Conservation (phyloP, 2,888 invertebrate species). For the Holacanthella duospinosa region DNA sequence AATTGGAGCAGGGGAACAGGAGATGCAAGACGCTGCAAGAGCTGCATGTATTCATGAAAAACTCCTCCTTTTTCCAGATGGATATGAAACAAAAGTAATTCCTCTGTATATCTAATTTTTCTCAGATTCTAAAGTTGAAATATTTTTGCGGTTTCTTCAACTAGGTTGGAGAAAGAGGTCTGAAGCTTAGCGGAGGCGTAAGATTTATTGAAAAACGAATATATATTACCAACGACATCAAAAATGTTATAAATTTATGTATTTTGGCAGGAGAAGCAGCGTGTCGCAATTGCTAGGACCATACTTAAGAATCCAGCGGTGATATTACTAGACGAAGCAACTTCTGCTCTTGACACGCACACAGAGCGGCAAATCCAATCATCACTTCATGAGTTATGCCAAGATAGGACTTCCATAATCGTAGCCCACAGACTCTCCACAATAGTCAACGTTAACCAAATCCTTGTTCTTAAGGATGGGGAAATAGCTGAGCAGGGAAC, state of each 20-base stretch:
- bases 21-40: constrained; percentile 77
- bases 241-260: background rate
- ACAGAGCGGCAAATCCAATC: constrained; percentile 84
- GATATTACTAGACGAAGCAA: constrained; percentile 88
- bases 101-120: too few relatives aligned
- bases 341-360: constrained; percentile 87
- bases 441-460: constrained; percentile 87
- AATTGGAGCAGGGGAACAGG: constrained; percentile 62
- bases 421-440: constrained; percentile 92
- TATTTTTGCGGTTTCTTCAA: constrained; percentile 9
- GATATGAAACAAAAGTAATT: constrained; percentile 67
- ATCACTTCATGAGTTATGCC: constrained; percentile 65
- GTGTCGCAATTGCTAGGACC: constrained; percentile 92
- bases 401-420: constrained; percentile 80
- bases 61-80: constrained; percentile 79
- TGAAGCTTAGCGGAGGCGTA: constrained; percentile 91
- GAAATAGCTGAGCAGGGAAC: constrained; percentile 82
- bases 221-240: too few relatives aligned
- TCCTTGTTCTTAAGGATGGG: constrained; percentile 83
- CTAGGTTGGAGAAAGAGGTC: constrained; percentile 91
- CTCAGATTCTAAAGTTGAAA: background rate
- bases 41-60: constrained; percentile 89
- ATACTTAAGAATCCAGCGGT: constrained; percentile 82
- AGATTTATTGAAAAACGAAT: constrained; percentile 45
- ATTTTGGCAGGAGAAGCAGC: constrained; percentile 61